Percentiles rank a stretch among this genome's conserved stretches.
These are phyloP conservation scores for Vannuccia rotundouncinata DNA, from an alignment of 2,888 invertebrate genomes.

Conservation along the genomic window DNA sequence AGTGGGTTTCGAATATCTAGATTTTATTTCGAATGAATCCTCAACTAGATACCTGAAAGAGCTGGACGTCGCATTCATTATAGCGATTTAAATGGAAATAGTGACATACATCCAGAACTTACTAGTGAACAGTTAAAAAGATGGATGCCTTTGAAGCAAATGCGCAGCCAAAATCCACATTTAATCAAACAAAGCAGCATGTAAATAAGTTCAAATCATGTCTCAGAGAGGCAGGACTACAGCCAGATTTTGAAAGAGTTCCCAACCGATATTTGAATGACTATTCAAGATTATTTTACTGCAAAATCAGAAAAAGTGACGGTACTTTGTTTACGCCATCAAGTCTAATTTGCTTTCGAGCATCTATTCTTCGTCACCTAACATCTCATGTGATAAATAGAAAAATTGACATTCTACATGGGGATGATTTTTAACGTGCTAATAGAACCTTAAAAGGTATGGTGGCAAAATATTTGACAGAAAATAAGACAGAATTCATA, in stretches of 20 bases:
- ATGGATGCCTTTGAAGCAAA: not conserved
- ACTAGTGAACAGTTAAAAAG: not conserved
- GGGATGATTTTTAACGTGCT: not conserved
- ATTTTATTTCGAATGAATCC: not conserved
- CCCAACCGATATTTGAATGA: not conserved
- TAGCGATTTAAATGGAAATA: not conserved
- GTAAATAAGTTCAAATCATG: not conserved
- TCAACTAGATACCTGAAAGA: not conserved
- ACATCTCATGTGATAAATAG: not conserved
- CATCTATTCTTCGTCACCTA: not conserved
- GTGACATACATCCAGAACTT: not conserved
- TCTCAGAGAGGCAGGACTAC: not conserved
- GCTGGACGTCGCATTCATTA: not conserved
- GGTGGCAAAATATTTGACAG: not conserved
- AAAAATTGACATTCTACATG: not conserved
- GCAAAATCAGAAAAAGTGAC: not conserved
- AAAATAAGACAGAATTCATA: not conserved
- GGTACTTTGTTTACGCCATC: not conserved
- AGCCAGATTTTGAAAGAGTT: not conserved
- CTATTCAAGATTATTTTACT: conserved; percentile 9
- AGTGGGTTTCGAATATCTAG: not conserved
- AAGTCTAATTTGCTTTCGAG: not conserved
- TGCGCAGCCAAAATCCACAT: not conserved
- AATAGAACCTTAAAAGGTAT: not conserved
- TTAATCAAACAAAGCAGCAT: not conserved